phyloP scores from a whole-genome alignment of 2,888 invertebrate genomes.

The Neocrepidodera transversa region DNA sequence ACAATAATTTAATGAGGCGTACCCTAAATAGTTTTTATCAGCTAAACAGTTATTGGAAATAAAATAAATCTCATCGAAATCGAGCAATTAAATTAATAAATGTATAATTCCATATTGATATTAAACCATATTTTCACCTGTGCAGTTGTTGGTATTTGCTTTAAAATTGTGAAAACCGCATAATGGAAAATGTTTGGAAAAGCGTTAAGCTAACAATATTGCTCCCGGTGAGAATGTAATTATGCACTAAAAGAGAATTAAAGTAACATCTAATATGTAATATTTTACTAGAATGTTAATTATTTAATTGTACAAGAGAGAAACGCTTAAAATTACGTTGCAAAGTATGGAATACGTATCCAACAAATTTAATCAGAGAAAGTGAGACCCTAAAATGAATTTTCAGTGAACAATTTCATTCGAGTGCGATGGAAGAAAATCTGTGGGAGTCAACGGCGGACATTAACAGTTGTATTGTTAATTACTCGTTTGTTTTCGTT shows the following conservation, averaged over 20 bases:
- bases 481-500: conserved; percentile 52
- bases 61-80: conserved; percentile 25
- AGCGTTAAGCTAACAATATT: no score
- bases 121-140: conserved; percentile 33
- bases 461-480: conserved; percentile 43
- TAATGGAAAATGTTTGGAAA: no score
- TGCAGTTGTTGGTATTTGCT: conserved; percentile 28
- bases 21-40: conserved; percentile 9
- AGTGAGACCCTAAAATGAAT: no score
- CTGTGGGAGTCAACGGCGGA: conserved; percentile 23
- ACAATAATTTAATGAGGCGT: conserved; percentile 1
- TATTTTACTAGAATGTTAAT: no score
- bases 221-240: no score
- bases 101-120: conserved; percentile 28
- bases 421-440: neutral
- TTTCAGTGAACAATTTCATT: no score
- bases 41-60: conserved; percentile 9
- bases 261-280: no score
- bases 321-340: no score
- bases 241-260: no score
- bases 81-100: conserved; percentile 30
- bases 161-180: conserved; percentile 16
- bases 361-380: no score
- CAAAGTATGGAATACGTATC: no score
- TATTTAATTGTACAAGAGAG: no score